phyloP scores from a whole-genome alignment of 2,113 vertebrate species.

The Elgaria multicarinata region DNA sequence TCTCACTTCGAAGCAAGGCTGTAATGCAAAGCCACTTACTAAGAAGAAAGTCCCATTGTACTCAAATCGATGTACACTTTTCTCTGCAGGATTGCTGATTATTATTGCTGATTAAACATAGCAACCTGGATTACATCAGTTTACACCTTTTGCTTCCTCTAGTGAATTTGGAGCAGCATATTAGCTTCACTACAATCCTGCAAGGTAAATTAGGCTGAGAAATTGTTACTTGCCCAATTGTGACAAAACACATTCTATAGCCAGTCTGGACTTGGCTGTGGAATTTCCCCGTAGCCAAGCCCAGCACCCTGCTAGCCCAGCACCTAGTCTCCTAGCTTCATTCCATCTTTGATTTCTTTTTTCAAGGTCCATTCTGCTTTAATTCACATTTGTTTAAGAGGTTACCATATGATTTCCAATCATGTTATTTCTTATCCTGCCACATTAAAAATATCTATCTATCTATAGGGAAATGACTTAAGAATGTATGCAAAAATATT shows the following conservation, averaged over 20 bases:
- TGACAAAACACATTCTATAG: background rate
- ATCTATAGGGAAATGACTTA: slow-evolving; percentile 59
- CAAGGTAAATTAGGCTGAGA: background rate
- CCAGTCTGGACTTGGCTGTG: background rate
- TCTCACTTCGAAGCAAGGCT: background rate
- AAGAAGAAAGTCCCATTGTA: background rate
- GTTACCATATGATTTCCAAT: background rate
- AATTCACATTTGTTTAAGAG: background rate
- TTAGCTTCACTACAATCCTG: background rate
- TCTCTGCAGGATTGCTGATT: background rate
- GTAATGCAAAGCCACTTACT: background rate
- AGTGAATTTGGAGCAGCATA: background rate
- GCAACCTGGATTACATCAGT: background rate
- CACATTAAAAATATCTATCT: background rate
- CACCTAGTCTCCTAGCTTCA: background rate
- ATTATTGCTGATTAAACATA: background rate
- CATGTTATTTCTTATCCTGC: slow-evolving; percentile 30
- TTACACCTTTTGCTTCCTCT: background rate
- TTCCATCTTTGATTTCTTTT: background rate
- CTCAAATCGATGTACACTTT: background rate
- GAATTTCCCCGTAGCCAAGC: background rate
- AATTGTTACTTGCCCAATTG: background rate
- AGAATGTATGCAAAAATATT: slow-evolving; percentile 57
- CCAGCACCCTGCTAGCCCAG: too few relatives aligned
- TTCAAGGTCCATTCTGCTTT: background rate